phyloP scores from a whole-genome alignment of 2,888 invertebrate species.

The Buathra laborator region DNA sequence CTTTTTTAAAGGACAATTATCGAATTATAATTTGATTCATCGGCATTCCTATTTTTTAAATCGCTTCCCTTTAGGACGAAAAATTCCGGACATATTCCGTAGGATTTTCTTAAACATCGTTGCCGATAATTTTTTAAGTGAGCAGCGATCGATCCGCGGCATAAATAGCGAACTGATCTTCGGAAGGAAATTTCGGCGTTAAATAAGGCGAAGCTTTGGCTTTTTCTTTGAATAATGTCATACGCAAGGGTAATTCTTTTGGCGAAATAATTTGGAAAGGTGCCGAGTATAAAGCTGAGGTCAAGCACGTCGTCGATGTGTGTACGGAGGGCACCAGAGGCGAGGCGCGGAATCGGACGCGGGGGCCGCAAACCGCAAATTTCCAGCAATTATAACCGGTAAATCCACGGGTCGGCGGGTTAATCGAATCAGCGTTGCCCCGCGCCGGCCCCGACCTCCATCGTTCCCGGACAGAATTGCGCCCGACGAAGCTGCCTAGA shows the following conservation, averaged over 20 bases:
- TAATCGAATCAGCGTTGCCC: constrained; percentile 71
- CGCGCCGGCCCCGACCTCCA: background rate
- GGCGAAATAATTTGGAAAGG: constrained; percentile 8
- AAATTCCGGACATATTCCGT: too few species aligned
- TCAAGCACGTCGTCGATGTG: background rate
- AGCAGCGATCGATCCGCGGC: background rate
- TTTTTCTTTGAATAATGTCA: background rate
- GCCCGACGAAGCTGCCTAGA: constrained; percentile 42
- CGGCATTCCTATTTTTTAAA: too few species aligned
- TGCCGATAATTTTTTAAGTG: too few species aligned
- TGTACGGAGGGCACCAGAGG: background rate
- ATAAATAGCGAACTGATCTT: background rate
- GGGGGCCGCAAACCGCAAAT: constrained; percentile 63
- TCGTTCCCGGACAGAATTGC: constrained; percentile 40
- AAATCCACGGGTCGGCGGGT: constrained; percentile 59
- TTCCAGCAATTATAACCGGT: constrained; percentile 72
- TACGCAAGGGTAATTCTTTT: background rate
- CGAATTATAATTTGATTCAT: too few species aligned
- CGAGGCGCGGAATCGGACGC: background rate
- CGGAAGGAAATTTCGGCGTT: background rate
- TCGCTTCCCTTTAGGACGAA: too few species aligned
- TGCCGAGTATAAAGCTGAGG: background rate
- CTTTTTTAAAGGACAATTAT: too few species aligned
- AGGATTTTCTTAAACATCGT: too few species aligned
- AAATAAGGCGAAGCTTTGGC: background rate